Conservation (phyloP, 2,888 invertebrate genomes). For the Drosophila greeni region DNA sequence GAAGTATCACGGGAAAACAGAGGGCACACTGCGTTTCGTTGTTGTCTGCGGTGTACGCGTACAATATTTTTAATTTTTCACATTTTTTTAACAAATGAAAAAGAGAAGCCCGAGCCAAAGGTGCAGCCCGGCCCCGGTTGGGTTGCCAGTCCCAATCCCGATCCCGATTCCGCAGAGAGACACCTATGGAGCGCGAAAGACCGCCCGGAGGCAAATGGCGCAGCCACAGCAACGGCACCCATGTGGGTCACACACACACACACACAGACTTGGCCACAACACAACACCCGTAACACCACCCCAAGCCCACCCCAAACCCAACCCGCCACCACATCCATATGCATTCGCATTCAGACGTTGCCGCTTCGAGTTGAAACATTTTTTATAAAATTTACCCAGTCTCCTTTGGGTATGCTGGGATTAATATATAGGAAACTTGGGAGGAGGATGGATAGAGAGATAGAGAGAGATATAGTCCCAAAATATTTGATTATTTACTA, state of each 20-base stretch:
- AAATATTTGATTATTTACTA: too few species aligned
- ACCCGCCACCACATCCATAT: constrained; percentile 36
- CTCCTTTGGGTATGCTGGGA: constrained; percentile 9
- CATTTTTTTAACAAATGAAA: constrained; percentile 56
- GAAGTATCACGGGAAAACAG: constrained; percentile 35
- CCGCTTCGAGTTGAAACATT: constrained; percentile 55
- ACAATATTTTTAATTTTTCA: constrained; percentile 71
- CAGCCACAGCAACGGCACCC: constrained; percentile 52
- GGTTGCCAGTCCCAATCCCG: constrained; percentile 13
- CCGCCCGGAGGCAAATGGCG: constrained; percentile 51
- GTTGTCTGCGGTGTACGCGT: constrained; percentile 42
- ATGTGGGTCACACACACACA: constrained; percentile 54
- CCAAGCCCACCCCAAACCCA: background rate
- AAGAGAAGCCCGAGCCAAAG: constrained; percentile 12
- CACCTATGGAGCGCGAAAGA: constrained; percentile 51
- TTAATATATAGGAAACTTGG: background rate
- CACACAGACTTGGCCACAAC: constrained; percentile 18
- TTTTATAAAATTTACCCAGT: constrained; percentile 26
- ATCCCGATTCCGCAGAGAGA: constrained; percentile 37
- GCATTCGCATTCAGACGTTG: constrained; percentile 44
- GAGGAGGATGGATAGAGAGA: background rate
- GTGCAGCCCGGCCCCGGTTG: constrained; percentile 21
- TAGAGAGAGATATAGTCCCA: too few species aligned
- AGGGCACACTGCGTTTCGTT: constrained; percentile 7
- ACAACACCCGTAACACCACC: constrained; percentile 11